phyloP scores from a whole-genome alignment of 2,113 vertebrate genomes.

The Phylloscopus trochiloides region DNA sequence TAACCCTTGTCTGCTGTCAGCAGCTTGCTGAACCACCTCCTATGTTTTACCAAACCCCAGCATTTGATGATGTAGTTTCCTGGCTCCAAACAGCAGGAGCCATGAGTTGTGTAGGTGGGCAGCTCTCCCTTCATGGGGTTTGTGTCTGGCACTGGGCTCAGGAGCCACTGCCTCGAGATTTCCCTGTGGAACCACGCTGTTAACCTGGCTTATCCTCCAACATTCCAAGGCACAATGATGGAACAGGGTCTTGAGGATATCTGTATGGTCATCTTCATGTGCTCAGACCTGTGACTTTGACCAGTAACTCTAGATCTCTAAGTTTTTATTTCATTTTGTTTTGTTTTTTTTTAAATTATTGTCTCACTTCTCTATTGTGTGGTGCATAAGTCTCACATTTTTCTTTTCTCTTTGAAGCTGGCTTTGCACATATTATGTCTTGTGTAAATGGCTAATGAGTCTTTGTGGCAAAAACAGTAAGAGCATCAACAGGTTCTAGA shows the following conservation, averaged over 20 bases:
- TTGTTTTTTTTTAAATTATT: background rate
- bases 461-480: background rate
- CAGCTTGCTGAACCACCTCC: background rate
- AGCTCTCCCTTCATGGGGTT: background rate
- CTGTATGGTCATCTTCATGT: background rate
- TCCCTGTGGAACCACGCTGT: background rate
- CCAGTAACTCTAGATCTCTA: background rate
- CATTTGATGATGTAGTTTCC: background rate
- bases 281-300: background rate
- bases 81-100: background rate
- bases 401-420: background rate
- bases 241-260: background rate
- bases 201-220: background rate
- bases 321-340: background rate
- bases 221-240: accelerated
- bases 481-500: background rate
- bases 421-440: background rate
- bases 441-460: background rate
- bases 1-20: slow-evolving; percentile 10
- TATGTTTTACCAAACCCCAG: background rate
- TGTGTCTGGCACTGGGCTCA: background rate
- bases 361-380: background rate
- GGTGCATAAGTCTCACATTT: background rate
- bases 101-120: background rate
- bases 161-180: background rate